Evolutionary conservation across 2,797 vertebrate species (phyloP), one percentile per base, ranked within the genome.

Genomic region (Crypturellus tataupa): DNA sequence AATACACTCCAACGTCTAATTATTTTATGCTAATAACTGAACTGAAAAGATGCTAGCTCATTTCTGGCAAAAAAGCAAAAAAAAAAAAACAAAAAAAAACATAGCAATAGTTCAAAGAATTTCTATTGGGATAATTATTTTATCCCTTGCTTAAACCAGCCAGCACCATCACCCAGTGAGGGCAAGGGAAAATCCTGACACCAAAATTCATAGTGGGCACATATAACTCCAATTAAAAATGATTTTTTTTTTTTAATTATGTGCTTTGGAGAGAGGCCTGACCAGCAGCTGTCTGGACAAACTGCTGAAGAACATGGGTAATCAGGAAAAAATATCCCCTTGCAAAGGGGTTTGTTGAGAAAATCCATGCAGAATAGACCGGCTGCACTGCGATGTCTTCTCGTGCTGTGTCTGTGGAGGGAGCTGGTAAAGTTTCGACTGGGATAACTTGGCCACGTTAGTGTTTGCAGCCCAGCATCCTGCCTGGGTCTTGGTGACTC

Each of bases 21-120:
- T 95, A 96, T 92, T 97, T 95, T 95, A 92, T 96, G 92, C 69
- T 93, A 92, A 95, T 93, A 76, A 67, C 67, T 49, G 56, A 92
- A 47, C 63, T 70, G 73, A 79, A 88, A 86, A 86, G 60, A 47
- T 84, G 33, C 11, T 73, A 67, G 13, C 56, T 91, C 21, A 27
- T 91, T 91, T 35, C 31, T 86, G 65, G 40, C 58, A 23, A 59
- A 76, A 90, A 88, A 78, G 89, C 87, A 80, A 12, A 3, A 23
- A 59, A 76, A 90, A 88, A 78, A 90, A 39, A 39, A 39, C 9
- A 39, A 39, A 39, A 39, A 39, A 39, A 39, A 88, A 78, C 10
- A 3, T 33, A 77, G 44, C 55, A 80, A 9, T 65, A 76, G 25
- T 80, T 94, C 86, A 90, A 80, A 85, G 42, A 78, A 69, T 83